Conservation (phyloP, 2,797 vertebrate genomes). For the Discoglossus pictus region DNA sequence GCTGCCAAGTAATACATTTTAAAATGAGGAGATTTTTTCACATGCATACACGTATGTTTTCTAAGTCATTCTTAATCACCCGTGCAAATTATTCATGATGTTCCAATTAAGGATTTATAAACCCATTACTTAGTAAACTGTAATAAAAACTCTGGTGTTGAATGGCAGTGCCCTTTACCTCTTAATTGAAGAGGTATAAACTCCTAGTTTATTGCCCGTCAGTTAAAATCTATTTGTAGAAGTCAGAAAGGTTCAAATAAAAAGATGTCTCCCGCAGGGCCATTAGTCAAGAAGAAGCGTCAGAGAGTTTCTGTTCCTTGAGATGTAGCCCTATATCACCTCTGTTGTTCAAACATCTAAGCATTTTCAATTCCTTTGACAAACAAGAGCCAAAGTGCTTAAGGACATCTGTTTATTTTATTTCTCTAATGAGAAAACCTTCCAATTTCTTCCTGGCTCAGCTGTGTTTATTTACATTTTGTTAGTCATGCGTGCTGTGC, state of each 20-base stretch:
- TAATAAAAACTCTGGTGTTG: constrained; percentile 34
- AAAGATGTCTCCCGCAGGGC: constrained; percentile 64
- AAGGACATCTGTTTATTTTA: constrained; percentile 82
- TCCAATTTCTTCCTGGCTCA: constrained; percentile 71
- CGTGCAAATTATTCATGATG: background rate
- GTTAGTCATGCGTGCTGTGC: constrained; percentile 69
- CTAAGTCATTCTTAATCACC: constrained; percentile 1
- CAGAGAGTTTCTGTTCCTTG: constrained; percentile 51
- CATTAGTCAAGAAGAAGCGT: constrained; percentile 66
- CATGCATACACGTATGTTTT: too few species aligned
- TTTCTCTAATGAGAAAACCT: constrained; percentile 83
- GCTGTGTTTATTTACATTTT: constrained; percentile 82
- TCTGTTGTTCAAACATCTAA: constrained; percentile 66
- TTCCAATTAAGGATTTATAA: constrained; percentile 29
- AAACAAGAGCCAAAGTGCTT: constrained; percentile 79
- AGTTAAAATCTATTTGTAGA: constrained; percentile 71
- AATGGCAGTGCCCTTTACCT: constrained; percentile 48
- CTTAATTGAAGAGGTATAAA: constrained; percentile 65
- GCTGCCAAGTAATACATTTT: too few species aligned
- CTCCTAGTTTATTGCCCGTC: constrained; percentile 62
- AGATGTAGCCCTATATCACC: constrained; percentile 64
- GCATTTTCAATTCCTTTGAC: constrained; percentile 71
- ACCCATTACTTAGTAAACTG: constrained; percentile 45
- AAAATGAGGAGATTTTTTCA: too few species aligned
- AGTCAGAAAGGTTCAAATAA: constrained; percentile 70